Evolutionary conservation across 2,797 vertebrate species (phyloP).

Genomic region (Hafferia zeledoni): DNA sequence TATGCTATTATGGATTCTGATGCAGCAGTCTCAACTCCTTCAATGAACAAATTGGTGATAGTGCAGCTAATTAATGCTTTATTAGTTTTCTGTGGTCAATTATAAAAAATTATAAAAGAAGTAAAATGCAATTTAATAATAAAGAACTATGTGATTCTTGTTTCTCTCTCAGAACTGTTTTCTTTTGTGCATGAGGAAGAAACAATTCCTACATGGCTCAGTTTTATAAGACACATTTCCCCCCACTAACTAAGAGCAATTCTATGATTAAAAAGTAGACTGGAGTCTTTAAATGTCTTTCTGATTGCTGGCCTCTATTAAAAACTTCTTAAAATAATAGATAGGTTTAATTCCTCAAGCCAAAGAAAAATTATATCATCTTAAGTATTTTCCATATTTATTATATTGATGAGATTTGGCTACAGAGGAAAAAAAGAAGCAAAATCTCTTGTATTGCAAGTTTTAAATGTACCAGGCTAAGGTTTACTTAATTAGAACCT

Average conservation of each 20-base stretch:
- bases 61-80: constrained; percentile 62
- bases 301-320: constrained; percentile 91
- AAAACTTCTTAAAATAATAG: constrained; percentile 94
- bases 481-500: constrained; percentile 99
- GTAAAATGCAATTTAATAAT: not conserved
- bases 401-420: constrained; percentile 93
- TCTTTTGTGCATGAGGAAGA: not conserved
- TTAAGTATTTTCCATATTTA: constrained; percentile 92
- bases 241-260: constrained; percentile 45
- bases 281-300: constrained; percentile 84
- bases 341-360: constrained; percentile 96
- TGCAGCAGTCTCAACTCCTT: constrained; percentile 38
- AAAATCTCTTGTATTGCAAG: constrained; percentile 94
- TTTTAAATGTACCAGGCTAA: constrained; percentile 99
- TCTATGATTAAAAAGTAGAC: constrained; percentile 76
- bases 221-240: constrained; percentile 52
- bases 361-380: constrained; percentile 90
- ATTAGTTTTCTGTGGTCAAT: constrained; percentile 59
- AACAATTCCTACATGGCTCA: not conserved
- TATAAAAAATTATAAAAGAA: constrained; percentile 55
- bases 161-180: constrained; percentile 41
- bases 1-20: constrained; percentile 48
- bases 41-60: constrained; percentile 48
- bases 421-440: constrained; percentile 71
- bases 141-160: not conserved